Percentiles rank a stretch among this genome's conserved stretches.
Evolutionary conservation across 2,113 vertebrate genomes (phyloP).

Genomic region (Benitochromis conjunctus): DNA sequence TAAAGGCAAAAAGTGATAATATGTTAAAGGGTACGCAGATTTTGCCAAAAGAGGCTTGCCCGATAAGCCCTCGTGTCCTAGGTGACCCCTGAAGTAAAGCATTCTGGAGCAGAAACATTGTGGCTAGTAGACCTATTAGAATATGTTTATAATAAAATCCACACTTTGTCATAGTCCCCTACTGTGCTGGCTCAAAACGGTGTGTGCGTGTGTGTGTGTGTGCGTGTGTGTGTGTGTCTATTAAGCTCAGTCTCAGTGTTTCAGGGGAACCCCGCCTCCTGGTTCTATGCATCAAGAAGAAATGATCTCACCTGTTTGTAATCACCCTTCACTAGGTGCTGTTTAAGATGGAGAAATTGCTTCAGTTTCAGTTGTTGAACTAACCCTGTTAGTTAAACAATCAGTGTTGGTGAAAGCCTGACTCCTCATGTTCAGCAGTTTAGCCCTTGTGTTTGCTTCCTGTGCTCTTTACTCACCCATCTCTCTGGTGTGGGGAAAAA

Average conservation of each 20-base stretch:
- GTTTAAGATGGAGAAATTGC: background rate
- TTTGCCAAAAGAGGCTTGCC: background rate
- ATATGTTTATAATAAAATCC: background rate
- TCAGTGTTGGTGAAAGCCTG: background rate
- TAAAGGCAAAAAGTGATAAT: background rate
- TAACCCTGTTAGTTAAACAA: fast-evolving
- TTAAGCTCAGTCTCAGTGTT: background rate
- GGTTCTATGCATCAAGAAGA: background rate
- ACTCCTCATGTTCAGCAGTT: background rate
- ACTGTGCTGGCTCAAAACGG: background rate
- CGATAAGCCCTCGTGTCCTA: background rate
- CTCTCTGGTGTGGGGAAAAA: background rate
- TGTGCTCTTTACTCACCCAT: background rate
- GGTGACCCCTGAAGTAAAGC: background rate
- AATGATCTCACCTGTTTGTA: background rate
- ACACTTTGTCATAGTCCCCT: background rate
- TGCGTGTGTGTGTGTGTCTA: background rate
- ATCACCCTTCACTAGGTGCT: background rate
- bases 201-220: no score
- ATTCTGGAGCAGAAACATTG: background rate
- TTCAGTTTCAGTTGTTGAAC: background rate
- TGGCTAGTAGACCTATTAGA: background rate
- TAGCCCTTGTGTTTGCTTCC: background rate
- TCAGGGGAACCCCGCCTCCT: background rate
- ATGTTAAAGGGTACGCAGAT: background rate